Evolutionary conservation across 2,797 vertebrate species (phyloP).

Genomic region (Linurgus olivaceus): DNA sequence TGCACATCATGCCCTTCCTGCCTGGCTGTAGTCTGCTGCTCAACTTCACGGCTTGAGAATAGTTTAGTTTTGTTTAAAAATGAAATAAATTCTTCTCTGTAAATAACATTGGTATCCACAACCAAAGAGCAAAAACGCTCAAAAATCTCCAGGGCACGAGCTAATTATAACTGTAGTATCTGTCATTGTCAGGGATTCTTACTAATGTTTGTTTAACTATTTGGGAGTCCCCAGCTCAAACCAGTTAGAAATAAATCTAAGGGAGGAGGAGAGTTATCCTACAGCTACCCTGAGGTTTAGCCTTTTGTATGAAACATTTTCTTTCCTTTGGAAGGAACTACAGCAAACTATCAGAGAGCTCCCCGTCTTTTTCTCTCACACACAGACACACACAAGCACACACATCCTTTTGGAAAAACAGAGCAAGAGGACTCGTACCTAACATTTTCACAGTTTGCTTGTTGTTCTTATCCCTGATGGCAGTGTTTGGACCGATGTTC

Average conservation of each 20-base stretch:
- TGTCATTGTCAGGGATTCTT: neutral
- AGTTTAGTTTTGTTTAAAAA: constrained; percentile 23
- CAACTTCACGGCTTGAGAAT: neutral
- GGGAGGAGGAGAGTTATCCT: neutral
- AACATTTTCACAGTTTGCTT: constrained; percentile 97
- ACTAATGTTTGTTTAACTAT: neutral
- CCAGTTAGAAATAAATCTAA: neutral
- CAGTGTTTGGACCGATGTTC: constrained; percentile 80
- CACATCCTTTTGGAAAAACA: neutral
- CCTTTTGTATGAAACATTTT: neutral
- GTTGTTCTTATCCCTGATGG: constrained; percentile 90
- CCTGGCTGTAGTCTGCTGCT: neutral
- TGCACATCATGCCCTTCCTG: neutral
- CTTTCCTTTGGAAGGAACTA: neutral
- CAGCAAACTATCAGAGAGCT: neutral
- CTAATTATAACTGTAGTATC: neutral
- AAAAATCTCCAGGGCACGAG: neutral
- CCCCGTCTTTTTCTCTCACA: neutral
- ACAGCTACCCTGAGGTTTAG: neutral
- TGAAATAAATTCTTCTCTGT: constrained; percentile 8
- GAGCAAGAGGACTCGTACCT: constrained; percentile 76
- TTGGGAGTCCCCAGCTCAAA: neutral
- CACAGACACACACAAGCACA: neutral
- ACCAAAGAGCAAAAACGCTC: neutral
- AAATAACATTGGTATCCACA: neutral